These are phyloP conservation scores for Carcinoscorpius rotundicauda DNA, from an alignment of 1,140 invertebrate genomes.

Conservation along the genomic window DNA sequence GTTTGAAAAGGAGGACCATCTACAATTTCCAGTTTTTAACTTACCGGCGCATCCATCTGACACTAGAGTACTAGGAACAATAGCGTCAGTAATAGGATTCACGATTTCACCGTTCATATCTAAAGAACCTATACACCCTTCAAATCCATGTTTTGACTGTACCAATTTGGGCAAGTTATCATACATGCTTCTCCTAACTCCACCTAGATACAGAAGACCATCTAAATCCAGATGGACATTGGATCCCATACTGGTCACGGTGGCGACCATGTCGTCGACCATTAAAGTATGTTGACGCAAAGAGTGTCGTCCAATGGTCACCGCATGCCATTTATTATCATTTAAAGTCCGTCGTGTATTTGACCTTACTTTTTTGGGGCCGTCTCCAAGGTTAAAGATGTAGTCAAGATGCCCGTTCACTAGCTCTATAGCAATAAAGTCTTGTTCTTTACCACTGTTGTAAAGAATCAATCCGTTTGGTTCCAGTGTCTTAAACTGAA, in stretches of 20 bases:
- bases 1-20: too few species aligned
- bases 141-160: slow-evolving; percentile 76
- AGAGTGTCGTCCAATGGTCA: slow-evolving; percentile 73
- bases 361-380: slow-evolving; percentile 68
- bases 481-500: slow-evolving; percentile 85
- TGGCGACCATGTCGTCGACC: slow-evolving; percentile 78
- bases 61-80: slow-evolving; percentile 68
- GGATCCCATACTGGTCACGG: slow-evolving; percentile 58
- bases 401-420: slow-evolving; percentile 86
- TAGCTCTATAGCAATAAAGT: slow-evolving; percentile 86
- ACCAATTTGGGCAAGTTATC: slow-evolving; percentile 58
- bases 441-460: slow-evolving; percentile 70
- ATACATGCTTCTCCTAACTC: slow-evolving; percentile 71
- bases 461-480: slow-evolving; percentile 83
- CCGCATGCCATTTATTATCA: slow-evolving; percentile 88
- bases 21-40: not conserved
- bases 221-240: slow-evolving; percentile 75
- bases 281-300: slow-evolving; percentile 75
- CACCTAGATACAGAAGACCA: slow-evolving; percentile 75
- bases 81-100: slow-evolving; percentile 66
- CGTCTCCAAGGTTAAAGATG: slow-evolving; percentile 83
- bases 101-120: slow-evolving; percentile 84
- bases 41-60: slow-evolving; percentile 73
- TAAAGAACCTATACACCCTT: slow-evolving; percentile 84
- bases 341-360: slow-evolving; percentile 63